Base-by-base conservation (phyloP, 2,797 vertebrate genomes). In the Sebastes trivittatus region DNA sequence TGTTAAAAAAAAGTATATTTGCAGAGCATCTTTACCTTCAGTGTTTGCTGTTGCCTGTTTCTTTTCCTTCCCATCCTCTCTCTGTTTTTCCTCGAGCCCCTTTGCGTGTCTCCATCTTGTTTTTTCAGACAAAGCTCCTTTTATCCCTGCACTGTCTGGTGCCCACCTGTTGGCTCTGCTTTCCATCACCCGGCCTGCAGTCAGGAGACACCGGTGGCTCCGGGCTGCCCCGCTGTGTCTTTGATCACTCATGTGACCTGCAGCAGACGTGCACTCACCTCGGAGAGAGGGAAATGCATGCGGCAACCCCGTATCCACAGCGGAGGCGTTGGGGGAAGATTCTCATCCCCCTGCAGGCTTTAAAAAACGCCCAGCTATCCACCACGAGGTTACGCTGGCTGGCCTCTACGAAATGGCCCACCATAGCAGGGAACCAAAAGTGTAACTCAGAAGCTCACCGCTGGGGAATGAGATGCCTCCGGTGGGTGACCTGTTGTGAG, bases 131-230 rank as follows among this genome's bases (percentile, higher is more conserved):
- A 93, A 91, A 94, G 88, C 74, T 82, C 69, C 86, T 92, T 94
- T 95, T 85, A 91, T 94, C 88, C 73, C 27, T 4, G 22, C 78
- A 82, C 77, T 90, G 90, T 92, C 93, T 93, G 90, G 77, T 93
- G 85, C 89, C 91, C 93, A 95, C 94, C 94, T 94, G 92, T 94
- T 94, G 91, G 81, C 88, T 90, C 90, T 91, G 91, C 87, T 91
- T 93, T 88, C 89, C 86, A 91, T 94, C 92, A 93, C 65, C 72
- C 52, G 61, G 79, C 78, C 79, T 80, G 78, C 85, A 80, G 83
- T 87, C 82, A 82, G 73, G 72, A 91, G 83, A 85, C 85, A 80
- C 80, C 68, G 11, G 84, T 82, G 88, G 77, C 87, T 89, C 67
- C 1, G 58, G 81, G 77, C 80, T 55, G 52, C 66, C 85, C 81